phyloP scores from a whole-genome alignment of 2,888 invertebrate species.

The Deroplatys truncata region DNA sequence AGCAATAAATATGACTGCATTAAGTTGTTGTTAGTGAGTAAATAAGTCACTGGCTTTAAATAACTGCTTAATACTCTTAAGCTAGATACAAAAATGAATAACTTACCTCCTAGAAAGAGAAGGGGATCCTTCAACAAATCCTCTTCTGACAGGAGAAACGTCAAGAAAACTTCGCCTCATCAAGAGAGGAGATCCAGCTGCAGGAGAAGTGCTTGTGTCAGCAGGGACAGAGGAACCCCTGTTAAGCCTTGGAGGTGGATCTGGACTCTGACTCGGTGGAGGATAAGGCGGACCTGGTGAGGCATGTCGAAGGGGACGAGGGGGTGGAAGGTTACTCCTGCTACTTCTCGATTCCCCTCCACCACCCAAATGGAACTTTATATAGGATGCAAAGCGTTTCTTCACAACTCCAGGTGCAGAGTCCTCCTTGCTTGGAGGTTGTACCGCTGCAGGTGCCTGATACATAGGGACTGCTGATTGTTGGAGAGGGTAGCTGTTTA shows the following conservation, averaged over 20 bases:
- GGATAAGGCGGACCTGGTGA: slow-evolving; percentile 32
- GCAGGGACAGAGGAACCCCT: slow-evolving; percentile 35
- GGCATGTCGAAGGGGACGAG: slow-evolving; percentile 38
- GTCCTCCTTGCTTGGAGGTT: background rate
- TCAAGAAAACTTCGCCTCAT: slow-evolving; percentile 57
- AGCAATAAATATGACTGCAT: too few relatives aligned
- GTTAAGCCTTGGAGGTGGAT: slow-evolving; percentile 54
- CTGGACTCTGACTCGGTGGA: slow-evolving; percentile 53
- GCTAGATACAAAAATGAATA: background rate
- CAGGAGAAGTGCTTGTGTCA: slow-evolving; percentile 19
- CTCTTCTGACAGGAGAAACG: slow-evolving; percentile 38
- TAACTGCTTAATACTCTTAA: too few relatives aligned
- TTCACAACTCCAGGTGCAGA: slow-evolving; percentile 45
- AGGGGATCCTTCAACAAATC: slow-evolving; percentile 46
- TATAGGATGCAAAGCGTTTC: slow-evolving; percentile 78
- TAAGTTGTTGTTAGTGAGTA: too few relatives aligned
- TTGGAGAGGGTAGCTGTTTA: slow-evolving; percentile 15
- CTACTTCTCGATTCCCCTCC: slow-evolving; percentile 20
- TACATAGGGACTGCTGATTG: slow-evolving; percentile 20
- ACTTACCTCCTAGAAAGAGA: slow-evolving; percentile 53
- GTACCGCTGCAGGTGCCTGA: background rate
- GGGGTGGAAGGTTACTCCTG: slow-evolving; percentile 36
- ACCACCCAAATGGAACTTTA: slow-evolving; percentile 66
- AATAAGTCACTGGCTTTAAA: too few relatives aligned
- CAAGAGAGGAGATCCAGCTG: slow-evolving; percentile 47